Conservation (phyloP, 2,888 invertebrate genomes). For the Geophilus truncorum region DNA sequence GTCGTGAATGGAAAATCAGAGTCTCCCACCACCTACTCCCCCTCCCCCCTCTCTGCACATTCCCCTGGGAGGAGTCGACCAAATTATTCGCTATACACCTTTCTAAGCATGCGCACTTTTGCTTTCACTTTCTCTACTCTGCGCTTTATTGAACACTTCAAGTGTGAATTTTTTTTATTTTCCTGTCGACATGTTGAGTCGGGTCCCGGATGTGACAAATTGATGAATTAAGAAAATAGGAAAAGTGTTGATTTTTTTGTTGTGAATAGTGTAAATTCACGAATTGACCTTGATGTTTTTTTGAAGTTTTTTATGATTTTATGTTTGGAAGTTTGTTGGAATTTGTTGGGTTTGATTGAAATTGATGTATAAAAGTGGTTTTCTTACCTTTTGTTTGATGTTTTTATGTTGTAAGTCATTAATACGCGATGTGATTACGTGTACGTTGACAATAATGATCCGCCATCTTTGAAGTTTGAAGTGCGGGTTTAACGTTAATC, state of each 20-base stretch:
- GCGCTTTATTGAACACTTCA: background rate
- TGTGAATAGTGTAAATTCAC: no score
- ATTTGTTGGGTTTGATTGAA: no score
- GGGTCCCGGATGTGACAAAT: background rate
- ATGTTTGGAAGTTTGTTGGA: no score
- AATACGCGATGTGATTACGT: background rate
- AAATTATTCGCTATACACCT: constrained; percentile 21
- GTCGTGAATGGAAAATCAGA: background rate
- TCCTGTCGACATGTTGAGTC: background rate
- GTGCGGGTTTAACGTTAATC: background rate
- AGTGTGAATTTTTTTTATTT: background rate
- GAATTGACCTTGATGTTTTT: no score
- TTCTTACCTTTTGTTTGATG: background rate
- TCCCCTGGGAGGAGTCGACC: background rate
- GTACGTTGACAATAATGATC: background rate
- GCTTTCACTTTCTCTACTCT: background rate
- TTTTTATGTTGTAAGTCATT: background rate
- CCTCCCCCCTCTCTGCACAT: no score
- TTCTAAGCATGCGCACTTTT: background rate
- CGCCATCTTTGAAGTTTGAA: background rate
- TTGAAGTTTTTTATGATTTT: no score
- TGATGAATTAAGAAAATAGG: background rate
- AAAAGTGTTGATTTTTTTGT: no score
- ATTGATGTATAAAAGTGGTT: background rate
- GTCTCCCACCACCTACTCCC: background rate